phyloP scores from a whole-genome alignment of 2,113 vertebrate species.

The Eretmochelys imbricata region DNA sequence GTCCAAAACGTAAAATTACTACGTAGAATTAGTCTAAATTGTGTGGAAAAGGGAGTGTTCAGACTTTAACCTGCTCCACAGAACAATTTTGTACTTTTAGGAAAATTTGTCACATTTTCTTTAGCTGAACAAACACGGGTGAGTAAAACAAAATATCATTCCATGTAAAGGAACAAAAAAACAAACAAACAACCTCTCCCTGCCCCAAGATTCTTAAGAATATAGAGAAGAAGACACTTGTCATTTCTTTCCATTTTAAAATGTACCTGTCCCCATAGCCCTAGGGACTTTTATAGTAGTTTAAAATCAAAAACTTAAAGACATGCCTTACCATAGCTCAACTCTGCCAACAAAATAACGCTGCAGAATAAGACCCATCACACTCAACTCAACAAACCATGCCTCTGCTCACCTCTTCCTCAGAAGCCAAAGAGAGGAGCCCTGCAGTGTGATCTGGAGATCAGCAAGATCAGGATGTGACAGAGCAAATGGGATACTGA shows the following conservation, averaged over 20 bases:
- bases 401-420: constrained; percentile 24
- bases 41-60: background rate
- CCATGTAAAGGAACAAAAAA: accelerated
- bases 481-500: background rate
- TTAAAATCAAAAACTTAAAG: background rate
- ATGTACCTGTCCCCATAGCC: background rate
- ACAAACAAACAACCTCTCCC: background rate
- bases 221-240: background rate
- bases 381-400: background rate
- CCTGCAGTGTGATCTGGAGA: accelerated
- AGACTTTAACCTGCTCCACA: background rate
- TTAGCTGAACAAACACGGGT: background rate
- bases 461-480: background rate
- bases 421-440: background rate
- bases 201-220: background rate
- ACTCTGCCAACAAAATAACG: background rate
- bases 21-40: background rate
- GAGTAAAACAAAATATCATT: background rate
- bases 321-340: background rate
- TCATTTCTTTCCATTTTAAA: background rate
- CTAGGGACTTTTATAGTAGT: background rate
- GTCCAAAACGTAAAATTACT: background rate
- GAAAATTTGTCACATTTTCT: background rate
- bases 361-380: background rate
- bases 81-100: background rate